Conservation (phyloP, 2,888 invertebrate species). For the Sycophila texana region DNA sequence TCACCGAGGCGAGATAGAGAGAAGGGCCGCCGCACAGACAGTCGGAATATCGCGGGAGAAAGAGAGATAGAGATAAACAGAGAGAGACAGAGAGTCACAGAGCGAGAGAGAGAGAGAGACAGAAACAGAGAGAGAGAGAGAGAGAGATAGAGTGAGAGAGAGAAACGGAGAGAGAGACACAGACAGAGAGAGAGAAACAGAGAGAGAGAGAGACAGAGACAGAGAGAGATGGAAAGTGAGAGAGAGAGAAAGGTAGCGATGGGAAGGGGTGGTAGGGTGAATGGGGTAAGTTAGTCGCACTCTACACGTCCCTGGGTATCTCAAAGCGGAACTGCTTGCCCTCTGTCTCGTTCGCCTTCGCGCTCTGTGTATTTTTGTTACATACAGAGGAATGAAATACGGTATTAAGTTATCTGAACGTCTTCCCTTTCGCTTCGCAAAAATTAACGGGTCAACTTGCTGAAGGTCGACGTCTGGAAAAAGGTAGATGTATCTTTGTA, state of each 20-base stretch:
- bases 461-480: no score
- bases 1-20: background rate
- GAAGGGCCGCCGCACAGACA: conserved; percentile 15
- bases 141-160: no score
- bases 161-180: background rate
- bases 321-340: conserved; percentile 20
- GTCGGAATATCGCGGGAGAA: conserved; percentile 27
- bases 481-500: no score
- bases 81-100: background rate
- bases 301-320: conserved; percentile 16
- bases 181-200: conserved; percentile 11
- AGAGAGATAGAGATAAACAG: conserved; percentile 10
- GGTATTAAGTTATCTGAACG: conserved; percentile 8
- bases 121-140: conserved; percentile 8
- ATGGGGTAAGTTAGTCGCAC: conserved; percentile 15
- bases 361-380: conserved; percentile 29
- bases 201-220: conserved; percentile 7
- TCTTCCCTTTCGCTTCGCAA: background rate
- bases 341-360: background rate
- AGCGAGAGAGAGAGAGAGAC: background rate
- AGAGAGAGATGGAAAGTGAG: conserved; percentile 11
- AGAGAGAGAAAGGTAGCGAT: background rate
- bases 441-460: no score
- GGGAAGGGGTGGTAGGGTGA: background rate
- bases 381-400: conserved; percentile 45